Evolutionary conservation across 30 jellyfish, hydroid and myxozoan species (phyloP).

Genomic region (Nemopilema nomurai): DNA sequence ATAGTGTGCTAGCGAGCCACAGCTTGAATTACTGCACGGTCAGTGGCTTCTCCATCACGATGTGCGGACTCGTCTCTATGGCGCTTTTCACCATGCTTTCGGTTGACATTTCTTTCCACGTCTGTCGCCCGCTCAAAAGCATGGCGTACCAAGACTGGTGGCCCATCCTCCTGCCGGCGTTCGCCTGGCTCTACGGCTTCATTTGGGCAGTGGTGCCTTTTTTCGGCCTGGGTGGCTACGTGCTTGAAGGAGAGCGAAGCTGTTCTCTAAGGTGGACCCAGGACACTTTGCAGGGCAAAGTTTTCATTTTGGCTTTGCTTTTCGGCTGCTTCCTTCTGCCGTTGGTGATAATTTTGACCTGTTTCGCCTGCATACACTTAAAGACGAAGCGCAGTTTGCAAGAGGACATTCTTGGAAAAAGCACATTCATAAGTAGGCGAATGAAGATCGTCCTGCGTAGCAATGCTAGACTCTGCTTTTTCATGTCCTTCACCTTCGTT

Average conservation of each 20-base stretch:
- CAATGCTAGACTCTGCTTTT: constrained; percentile 31
- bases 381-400: not conserved
- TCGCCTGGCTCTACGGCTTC: constrained; percentile 46
- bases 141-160: not conserved
- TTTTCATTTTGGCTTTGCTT: constrained; percentile 11
- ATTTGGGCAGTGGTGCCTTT: constrained; percentile 49
- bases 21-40: constrained; percentile 1
- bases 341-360: constrained; percentile 5
- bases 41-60: constrained; percentile 31
- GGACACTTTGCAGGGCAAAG: constrained; percentile 15
- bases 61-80: constrained; percentile 44
- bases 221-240: constrained; percentile 38
- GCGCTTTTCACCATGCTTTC: constrained; percentile 16
- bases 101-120: constrained; percentile 26
- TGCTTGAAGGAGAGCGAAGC: not conserved
- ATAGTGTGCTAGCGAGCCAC: not conserved
- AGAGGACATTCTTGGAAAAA: not conserved
- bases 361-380: constrained; percentile 41
- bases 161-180: constrained; percentile 2
- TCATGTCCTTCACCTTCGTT: constrained; percentile 26
- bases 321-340: constrained; percentile 42
- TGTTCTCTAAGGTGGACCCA: constrained; percentile 40
- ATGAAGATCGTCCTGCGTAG: not conserved
- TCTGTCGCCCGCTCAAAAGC: constrained; percentile 51
- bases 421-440: not conserved